These are phyloP conservation scores for Hemiprocne comata DNA, from an alignment of 2,113 vertebrate genomes.

Conservation along the genomic window DNA sequence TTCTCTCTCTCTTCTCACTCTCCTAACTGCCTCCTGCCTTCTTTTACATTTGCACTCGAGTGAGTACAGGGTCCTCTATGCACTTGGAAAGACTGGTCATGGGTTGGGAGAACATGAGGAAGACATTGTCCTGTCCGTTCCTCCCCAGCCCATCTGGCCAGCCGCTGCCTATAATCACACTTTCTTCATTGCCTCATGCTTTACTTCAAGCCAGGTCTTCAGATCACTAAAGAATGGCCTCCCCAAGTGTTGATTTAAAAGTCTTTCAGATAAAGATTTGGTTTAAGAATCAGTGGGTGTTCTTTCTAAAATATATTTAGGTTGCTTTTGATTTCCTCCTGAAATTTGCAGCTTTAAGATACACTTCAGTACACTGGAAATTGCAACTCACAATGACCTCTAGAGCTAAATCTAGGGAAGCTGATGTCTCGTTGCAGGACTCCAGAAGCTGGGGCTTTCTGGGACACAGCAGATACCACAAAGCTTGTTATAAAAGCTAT, in stretches of 20 bases:
- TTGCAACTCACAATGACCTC: background rate
- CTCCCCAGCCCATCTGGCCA: background rate
- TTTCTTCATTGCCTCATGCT: rapidly evolving
- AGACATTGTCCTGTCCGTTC: background rate
- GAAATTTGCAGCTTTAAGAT: background rate
- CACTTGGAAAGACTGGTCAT: background rate
- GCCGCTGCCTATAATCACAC: background rate
- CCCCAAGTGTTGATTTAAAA: background rate
- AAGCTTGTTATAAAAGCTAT: background rate
- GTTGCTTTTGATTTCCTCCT: background rate
- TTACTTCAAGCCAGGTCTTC: background rate
- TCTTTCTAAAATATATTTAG: background rate
- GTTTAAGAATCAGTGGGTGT: rapidly evolving
- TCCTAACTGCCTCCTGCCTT: background rate
- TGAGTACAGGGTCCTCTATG: background rate
- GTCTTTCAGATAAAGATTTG: background rate
- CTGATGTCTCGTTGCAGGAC: background rate
- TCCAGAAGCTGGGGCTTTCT: background rate
- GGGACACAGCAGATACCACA: background rate
- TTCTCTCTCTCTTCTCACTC: background rate
- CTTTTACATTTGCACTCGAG: background rate
- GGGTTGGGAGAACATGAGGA: background rate
- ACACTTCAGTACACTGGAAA: background rate
- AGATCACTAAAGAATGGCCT: background rate
- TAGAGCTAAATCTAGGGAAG: background rate